Conservation (phyloP, 2,113 vertebrate species). For the Fregata magnificens region DNA sequence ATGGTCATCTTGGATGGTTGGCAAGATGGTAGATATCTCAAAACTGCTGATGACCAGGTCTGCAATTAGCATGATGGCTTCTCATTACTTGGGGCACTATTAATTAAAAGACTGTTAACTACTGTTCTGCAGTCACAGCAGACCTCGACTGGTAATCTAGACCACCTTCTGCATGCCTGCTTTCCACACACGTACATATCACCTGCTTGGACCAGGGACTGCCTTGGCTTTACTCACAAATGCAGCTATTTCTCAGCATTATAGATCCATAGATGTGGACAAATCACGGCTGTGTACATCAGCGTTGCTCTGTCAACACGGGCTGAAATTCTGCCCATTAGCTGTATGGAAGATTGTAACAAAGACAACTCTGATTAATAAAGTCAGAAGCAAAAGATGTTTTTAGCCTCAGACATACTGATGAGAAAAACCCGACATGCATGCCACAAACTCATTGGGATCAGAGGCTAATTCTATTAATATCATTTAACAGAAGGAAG, state of each 20-base stretch:
- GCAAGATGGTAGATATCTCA: neutral
- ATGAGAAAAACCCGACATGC: neutral
- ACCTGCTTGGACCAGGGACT: neutral
- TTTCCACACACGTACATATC: neutral
- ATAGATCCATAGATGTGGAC: neutral
- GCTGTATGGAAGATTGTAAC: neutral
- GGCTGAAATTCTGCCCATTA: neutral
- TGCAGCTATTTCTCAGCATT: neutral
- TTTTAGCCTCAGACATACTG: neutral
- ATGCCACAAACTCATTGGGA: neutral
- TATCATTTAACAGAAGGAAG: conserved; percentile 25
- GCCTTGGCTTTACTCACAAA: neutral
- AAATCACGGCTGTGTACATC: neutral
- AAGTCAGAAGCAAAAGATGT: neutral
- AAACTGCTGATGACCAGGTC: neutral
- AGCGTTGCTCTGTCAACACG: accelerated
- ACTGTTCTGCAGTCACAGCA: neutral
- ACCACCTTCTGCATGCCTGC: neutral
- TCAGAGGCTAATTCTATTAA: conserved; percentile 19
- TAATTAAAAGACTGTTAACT: neutral
- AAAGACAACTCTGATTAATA: neutral
- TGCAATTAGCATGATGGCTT: neutral
- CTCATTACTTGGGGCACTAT: neutral
- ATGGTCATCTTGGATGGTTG: neutral
- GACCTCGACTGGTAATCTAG: neutral